Evolutionary conservation across 2,888 invertebrate species (phyloP).

Genomic region (Galerucella pusilla): DNA sequence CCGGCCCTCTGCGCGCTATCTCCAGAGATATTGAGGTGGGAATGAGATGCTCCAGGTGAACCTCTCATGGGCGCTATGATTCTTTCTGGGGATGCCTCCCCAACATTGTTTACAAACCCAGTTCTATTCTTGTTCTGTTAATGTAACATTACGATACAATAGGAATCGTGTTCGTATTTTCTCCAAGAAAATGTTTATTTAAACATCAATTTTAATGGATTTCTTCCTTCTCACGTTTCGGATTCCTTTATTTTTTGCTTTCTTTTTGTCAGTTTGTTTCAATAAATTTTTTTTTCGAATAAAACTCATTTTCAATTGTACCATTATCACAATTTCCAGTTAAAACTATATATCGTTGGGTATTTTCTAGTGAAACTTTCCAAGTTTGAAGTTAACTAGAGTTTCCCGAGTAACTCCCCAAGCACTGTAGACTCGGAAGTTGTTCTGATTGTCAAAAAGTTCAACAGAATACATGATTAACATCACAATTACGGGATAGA

Average conservation of each 20-base stretch:
- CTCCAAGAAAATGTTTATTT: constrained; percentile 59
- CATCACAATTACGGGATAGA: constrained; percentile 45
- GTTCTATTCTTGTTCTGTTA: constrained; percentile 64
- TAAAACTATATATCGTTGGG: neutral
- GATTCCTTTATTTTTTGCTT: constrained; percentile 12
- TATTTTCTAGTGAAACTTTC: constrained; percentile 2
- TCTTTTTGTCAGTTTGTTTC: no score
- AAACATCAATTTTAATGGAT: constrained; percentile 55
- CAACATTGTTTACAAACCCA: constrained; percentile 63
- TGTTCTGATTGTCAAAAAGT: constrained; percentile 44
- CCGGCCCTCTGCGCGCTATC: constrained; percentile 54
- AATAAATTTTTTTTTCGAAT: neutral
- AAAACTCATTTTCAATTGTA: neutral
- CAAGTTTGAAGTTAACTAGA: constrained; percentile 3
- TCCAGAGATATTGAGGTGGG: constrained; percentile 61
- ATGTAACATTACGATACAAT: constrained; percentile 65
- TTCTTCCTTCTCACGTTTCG: constrained; percentile 33
- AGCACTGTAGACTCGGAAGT: constrained; percentile 25
- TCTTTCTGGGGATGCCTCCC: constrained; percentile 62
- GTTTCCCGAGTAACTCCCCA: constrained; percentile 7
- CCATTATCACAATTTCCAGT: neutral
- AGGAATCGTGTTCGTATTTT: constrained; percentile 59
- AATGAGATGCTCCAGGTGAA: constrained; percentile 61
- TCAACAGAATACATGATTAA: constrained; percentile 45
- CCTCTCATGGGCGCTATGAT: constrained; percentile 65